These are phyloP conservation scores for Acrocephalus kingi DNA, from an alignment of 2,113 vertebrate genomes.

Conservation along the genomic window DNA sequence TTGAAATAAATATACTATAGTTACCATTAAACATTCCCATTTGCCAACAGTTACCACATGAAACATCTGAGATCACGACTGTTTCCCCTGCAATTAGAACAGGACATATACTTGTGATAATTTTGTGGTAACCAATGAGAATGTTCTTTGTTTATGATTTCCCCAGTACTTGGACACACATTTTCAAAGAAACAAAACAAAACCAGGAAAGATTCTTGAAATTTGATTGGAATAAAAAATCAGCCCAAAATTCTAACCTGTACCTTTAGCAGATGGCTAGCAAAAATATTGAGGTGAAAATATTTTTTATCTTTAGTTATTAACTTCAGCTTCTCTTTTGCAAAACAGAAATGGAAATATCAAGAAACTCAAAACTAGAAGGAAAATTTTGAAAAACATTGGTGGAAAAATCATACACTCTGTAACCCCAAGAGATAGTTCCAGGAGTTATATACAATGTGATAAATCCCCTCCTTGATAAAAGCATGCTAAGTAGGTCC, in stretches of 20 bases:
- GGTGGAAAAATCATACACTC: not conserved
- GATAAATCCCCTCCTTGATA: not conserved
- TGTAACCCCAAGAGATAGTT: not conserved
- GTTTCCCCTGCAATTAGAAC: slow-evolving; percentile 28
- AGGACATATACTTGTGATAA: not conserved
- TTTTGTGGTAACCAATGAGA: not conserved
- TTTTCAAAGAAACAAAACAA: not conserved
- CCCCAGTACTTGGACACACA: not conserved
- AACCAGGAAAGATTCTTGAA: not conserved
- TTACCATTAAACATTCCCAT: not conserved
- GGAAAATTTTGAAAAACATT: not conserved
- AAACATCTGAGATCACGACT: slow-evolving; percentile 20
- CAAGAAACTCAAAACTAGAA: not conserved
- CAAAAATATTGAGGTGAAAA: not conserved
- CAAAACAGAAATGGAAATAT: not conserved
- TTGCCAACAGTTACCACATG: slow-evolving; percentile 28
- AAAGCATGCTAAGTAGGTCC: not conserved
- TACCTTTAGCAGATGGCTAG: not conserved
- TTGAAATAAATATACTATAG: slow-evolving; percentile 7
- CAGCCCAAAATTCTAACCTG: not conserved
- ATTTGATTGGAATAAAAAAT: not conserved
- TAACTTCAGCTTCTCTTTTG: not conserved
- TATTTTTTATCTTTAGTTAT: not conserved
- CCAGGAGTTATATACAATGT: not conserved
- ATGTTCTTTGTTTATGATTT: not conserved